phyloP scores from a whole-genome alignment of 2,888 invertebrate genomes.

The Deilephila elpenor region DNA sequence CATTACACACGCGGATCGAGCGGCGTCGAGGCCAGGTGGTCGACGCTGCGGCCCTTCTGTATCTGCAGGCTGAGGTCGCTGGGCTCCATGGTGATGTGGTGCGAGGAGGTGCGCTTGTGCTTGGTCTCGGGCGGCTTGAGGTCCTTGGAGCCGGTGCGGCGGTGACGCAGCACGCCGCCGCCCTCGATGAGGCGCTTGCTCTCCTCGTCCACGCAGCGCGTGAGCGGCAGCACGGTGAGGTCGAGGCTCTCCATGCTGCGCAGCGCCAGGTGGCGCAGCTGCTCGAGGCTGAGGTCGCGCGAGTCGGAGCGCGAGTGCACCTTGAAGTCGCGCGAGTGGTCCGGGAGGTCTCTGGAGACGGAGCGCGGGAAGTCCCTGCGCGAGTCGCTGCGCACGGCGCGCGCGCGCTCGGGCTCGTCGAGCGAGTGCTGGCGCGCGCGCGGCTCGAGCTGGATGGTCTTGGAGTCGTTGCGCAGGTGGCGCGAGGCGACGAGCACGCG shows the following conservation, averaged over 20 bases:
- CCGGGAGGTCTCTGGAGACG: conserved; percentile 47
- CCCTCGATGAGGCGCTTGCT: conserved; percentile 76
- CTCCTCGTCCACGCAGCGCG: conserved; percentile 73
- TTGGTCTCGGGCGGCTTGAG: conserved; percentile 63
- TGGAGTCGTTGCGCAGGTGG: conserved; percentile 86
- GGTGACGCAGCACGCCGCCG: conserved; percentile 81
- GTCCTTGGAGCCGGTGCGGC: conserved; percentile 86
- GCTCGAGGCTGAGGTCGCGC: conserved; percentile 78
- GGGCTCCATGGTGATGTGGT: conserved; percentile 79
- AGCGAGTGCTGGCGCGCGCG: conserved; percentile 76
- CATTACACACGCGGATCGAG: conserved; percentile 63
- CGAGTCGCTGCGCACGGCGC: conserved; percentile 48
- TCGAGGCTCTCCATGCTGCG: conserved; percentile 80
- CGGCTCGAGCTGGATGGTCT: conserved; percentile 86
- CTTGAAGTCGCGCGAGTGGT: conserved; percentile 64
- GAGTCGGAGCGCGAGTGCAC: conserved; percentile 83
- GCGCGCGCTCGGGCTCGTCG: conserved; percentile 62
- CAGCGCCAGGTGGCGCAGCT: conserved; percentile 75
- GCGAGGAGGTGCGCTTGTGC: conserved; percentile 80
- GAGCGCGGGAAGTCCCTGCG: conserved; percentile 59
- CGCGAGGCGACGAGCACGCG: conserved; percentile 81
- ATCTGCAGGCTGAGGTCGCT: conserved; percentile 65
- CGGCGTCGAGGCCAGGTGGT: conserved; percentile 65
- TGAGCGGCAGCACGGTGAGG: conserved; percentile 69
- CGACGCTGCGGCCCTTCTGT: conserved; percentile 76